phyloP scores from a whole-genome alignment of 2,113 vertebrate species.

The Aptenodytes patagonicus region DNA sequence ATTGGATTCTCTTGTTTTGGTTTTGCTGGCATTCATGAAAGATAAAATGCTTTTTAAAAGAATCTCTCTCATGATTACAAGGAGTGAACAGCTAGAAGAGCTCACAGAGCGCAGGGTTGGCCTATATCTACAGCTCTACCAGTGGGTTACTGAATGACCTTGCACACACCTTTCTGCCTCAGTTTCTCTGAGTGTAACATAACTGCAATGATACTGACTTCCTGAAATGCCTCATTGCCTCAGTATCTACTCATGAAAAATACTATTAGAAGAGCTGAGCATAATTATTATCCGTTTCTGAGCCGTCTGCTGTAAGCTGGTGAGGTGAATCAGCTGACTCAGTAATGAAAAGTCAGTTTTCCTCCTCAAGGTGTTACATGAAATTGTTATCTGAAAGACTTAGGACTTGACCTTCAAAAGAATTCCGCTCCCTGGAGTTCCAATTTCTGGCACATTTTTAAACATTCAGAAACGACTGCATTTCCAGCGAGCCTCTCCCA shows the following conservation, averaged over 20 bases:
- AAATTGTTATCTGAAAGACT: neutral
- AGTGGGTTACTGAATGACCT: neutral
- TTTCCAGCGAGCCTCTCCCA: neutral
- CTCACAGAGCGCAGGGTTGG: neutral
- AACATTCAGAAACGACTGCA: neutral
- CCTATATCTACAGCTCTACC: neutral
- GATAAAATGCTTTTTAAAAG: neutral
- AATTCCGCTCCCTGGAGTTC: neutral
- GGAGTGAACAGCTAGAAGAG: neutral
- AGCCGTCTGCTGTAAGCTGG: neutral
- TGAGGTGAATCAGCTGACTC: constrained; percentile 13
- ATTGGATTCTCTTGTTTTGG: neutral
- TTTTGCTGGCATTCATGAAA: neutral
- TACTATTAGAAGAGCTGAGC: neutral
- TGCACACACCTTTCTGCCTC: constrained; percentile 21
- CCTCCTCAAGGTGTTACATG: neutral
- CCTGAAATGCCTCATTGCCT: constrained; percentile 13
- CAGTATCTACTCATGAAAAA: neutral
- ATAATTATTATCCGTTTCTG: neutral
- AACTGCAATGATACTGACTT: neutral
- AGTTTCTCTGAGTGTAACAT: constrained; percentile 22
- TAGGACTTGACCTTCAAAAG: neutral
- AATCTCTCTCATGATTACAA: neutral
- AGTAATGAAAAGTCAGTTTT: constrained; percentile 21
- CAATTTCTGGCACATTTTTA: neutral